Percentiles rank a stretch among this genome's conserved stretches.
Conservation (phyloP, 2,888 invertebrate species). For the Cantharis rustica region DNA sequence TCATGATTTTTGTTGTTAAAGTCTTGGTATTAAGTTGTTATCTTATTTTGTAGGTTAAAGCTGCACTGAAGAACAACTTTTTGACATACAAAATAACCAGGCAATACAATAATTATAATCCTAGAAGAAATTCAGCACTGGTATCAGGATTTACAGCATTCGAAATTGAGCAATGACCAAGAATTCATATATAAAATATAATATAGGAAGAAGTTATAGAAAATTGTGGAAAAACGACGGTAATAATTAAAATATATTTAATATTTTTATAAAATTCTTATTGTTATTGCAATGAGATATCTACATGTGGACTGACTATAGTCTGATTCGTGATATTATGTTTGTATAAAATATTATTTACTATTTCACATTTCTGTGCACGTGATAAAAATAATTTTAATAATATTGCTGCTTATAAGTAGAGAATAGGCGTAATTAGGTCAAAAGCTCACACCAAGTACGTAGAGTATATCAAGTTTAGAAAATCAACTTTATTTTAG, state of each 20-base stretch:
- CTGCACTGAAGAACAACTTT: slow-evolving; percentile 56
- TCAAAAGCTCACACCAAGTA: no score
- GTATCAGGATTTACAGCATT: slow-evolving; percentile 37
- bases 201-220: neutral
- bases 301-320: neutral
- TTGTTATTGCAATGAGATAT: neutral
- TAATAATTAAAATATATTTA: neutral
- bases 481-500: no score
- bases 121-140: slow-evolving; percentile 38
- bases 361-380: neutral
- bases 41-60: slow-evolving; percentile 51
- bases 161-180: slow-evolving; percentile 37
- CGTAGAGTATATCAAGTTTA: no score
- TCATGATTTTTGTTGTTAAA: no score
- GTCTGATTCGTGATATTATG: neutral
- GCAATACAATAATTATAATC: slow-evolving; percentile 51
- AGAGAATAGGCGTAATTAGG: no score
- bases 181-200: slow-evolving; percentile 23
- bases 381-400: neutral
- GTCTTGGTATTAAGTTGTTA: neutral
- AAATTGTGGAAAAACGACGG: neutral
- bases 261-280: neutral
- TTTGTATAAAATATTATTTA: neutral
- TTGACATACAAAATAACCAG: slow-evolving; percentile 56
- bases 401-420: neutral